phyloP scores from a whole-genome alignment of 92 coral and sea anemone genomes.

The Siderastrea siderea region DNA sequence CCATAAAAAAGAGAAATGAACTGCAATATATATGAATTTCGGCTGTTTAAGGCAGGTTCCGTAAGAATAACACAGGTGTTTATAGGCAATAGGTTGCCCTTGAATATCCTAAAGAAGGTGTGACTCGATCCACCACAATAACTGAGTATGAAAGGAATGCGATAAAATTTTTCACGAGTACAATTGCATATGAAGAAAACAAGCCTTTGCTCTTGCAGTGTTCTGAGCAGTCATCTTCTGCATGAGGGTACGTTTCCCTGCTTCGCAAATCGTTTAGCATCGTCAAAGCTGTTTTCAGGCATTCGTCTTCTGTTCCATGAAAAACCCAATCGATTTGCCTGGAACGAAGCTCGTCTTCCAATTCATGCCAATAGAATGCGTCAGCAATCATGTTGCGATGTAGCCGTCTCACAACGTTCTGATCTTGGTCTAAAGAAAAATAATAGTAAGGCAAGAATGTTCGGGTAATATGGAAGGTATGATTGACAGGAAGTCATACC shows the following conservation, averaged over 20 bases:
- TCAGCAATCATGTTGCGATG: slow-evolving; percentile 22
- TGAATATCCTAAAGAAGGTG: too few species aligned
- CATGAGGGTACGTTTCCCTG: slow-evolving; percentile 27
- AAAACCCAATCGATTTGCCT: slow-evolving; percentile 31
- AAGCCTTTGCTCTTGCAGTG: background rate
- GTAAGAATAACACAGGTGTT: too few species aligned
- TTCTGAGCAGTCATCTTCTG: slow-evolving; percentile 36
- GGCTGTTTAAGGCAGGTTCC: too few species aligned
- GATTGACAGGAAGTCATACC: too few species aligned
- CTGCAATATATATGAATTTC: too few species aligned
- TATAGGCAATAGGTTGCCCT: too few species aligned
- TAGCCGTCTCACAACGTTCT: background rate
- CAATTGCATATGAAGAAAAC: background rate
- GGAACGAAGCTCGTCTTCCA: slow-evolving; percentile 32
- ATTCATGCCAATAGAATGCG: slow-evolving; percentile 56
- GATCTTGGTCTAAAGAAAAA: background rate
- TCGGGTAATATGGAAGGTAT: too few species aligned
- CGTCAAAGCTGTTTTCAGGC: slow-evolving; percentile 11
- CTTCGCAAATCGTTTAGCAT: slow-evolving; percentile 26
- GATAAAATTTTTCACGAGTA: background rate
- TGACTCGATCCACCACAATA: background rate
- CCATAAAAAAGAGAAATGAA: too few species aligned
- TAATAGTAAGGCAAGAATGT: background rate
- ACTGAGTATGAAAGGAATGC: background rate
- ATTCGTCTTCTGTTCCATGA: slow-evolving; percentile 20